phyloP scores from a whole-genome alignment of 2,888 invertebrate genomes.

The Chymomyza fuscimana region DNA sequence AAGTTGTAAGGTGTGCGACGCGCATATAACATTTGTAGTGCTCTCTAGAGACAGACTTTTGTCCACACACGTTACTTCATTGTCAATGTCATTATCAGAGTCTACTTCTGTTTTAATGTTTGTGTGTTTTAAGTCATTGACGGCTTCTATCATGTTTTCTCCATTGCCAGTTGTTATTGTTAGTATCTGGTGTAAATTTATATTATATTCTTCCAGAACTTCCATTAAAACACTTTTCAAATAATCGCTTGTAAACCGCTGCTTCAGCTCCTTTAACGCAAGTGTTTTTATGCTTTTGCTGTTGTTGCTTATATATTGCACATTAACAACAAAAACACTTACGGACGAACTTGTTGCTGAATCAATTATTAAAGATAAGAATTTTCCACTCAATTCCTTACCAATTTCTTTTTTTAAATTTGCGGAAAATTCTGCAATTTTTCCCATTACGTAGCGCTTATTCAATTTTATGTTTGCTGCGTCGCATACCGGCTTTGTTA shows the following conservation, averaged over 20 bases:
- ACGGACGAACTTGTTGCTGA: neutral
- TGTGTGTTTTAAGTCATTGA: neutral
- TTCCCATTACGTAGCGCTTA: neutral
- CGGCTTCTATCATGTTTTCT: neutral
- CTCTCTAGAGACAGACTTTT: neutral
- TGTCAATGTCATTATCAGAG: neutral
- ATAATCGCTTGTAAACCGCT: neutral
- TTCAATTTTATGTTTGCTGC: neutral
- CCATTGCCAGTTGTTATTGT: neutral
- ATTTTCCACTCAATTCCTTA: neutral
- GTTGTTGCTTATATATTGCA: neutral
- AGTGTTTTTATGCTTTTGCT: neutral
- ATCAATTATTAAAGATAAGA: neutral
- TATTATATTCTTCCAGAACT: neutral
- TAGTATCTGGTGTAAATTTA: neutral
- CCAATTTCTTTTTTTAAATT: neutral
- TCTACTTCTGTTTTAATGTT: neutral
- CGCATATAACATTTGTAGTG: neutral
- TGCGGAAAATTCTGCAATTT: neutral
- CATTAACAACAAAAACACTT: neutral
- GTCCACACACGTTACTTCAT: neutral
- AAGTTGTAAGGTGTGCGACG: neutral
- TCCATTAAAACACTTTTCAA: neutral
- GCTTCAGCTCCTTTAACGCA: neutral
- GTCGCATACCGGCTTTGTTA: neutral